Evolutionary conservation across 1,140 invertebrate species (phyloP).

Genomic region (Drosophila simulans): DNA sequence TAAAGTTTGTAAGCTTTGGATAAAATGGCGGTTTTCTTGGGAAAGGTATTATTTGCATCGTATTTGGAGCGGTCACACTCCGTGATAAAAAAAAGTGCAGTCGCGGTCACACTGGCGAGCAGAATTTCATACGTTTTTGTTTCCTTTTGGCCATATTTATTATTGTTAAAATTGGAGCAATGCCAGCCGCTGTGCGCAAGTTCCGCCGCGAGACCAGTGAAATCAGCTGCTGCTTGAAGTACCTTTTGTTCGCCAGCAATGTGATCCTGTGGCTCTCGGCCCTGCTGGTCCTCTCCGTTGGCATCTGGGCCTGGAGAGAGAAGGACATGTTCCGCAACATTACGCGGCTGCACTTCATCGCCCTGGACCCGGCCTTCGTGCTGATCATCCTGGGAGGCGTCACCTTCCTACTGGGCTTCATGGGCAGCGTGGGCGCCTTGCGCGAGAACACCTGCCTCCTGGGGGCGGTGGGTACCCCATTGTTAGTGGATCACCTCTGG

Average conservation of each 20-base stretch:
- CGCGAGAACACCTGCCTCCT: conserved; percentile 94
- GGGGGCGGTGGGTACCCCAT: conserved; percentile 89
- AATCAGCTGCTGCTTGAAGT: conserved; percentile 98
- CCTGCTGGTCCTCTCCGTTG: conserved; percentile 93
- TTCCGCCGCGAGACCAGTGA: conserved; percentile 94
- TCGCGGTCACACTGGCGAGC: conserved; percentile 4
- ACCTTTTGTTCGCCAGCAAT: conserved; percentile 98
- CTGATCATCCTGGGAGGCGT: conserved; percentile 96
- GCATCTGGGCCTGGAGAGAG: conserved; percentile 98
- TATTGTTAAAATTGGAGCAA: conserved; percentile 42
- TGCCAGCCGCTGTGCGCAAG: conserved; percentile 86
- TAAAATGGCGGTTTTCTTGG: too few relatives aligned
- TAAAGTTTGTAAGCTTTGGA: too few relatives aligned
- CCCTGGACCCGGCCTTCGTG: conserved; percentile 97
- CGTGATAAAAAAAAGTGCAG: not conserved
- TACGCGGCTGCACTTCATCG: conserved; percentile 93
- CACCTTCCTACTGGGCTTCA: conserved; percentile 98
- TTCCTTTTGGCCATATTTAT: conserved; percentile 34
- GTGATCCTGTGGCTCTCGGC: conserved; percentile 98
- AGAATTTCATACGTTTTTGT: conserved; percentile 32
- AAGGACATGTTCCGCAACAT: conserved; percentile 98
- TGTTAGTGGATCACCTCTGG: not conserved
- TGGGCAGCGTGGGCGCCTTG: conserved; percentile 98
- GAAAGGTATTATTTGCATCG: too few relatives aligned
- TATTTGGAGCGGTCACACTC: too few relatives aligned